A percentile compares a stretch with the other conserved stretches of the same genome.
These are phyloP conservation scores for Diorhabda carinulata DNA, from an alignment of 1,140 invertebrate genomes.

Conservation along the genomic window DNA sequence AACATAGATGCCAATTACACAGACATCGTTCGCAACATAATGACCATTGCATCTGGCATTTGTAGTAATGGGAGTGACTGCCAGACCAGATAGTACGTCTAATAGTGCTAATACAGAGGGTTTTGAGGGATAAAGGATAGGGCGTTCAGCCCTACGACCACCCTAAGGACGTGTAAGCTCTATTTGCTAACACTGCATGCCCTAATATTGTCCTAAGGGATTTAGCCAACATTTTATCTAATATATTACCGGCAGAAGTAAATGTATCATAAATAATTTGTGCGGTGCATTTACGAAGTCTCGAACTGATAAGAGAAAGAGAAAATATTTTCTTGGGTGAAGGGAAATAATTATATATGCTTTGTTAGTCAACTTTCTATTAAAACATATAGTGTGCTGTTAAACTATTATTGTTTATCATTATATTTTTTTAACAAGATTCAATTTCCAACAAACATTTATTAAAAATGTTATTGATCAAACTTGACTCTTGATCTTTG, in stretches of 20 bases:
- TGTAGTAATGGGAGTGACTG: constrained; percentile 41
- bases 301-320: constrained; percentile 1
- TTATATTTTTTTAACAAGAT: too few species aligned
- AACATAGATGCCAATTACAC: constrained; percentile 19
- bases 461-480: too few species aligned
- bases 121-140: constrained; percentile 18
- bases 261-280: constrained; percentile 28
- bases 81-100: constrained; percentile 37
- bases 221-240: constrained; percentile 32
- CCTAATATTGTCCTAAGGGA: constrained; percentile 41
- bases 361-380: too few species aligned
- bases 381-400: too few species aligned
- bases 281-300: background rate
- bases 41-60: constrained; percentile 21
- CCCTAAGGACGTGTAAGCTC: constrained; percentile 35
- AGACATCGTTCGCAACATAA: constrained; percentile 13
- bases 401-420: too few species aligned
- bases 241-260: constrained; percentile 28
- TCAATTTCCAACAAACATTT: too few species aligned
- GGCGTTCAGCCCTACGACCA: constrained; percentile 24
- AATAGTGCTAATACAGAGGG: constrained; percentile 38
- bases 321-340: too few species aligned
- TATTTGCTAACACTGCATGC: constrained; percentile 34
- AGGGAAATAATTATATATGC: too few species aligned
- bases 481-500: too few species aligned